Evolutionary conservation across 1,140 invertebrate species (phyloP), one percentile per base, ranked within the genome.

Genomic region (Solenopsis invicta): DNA sequence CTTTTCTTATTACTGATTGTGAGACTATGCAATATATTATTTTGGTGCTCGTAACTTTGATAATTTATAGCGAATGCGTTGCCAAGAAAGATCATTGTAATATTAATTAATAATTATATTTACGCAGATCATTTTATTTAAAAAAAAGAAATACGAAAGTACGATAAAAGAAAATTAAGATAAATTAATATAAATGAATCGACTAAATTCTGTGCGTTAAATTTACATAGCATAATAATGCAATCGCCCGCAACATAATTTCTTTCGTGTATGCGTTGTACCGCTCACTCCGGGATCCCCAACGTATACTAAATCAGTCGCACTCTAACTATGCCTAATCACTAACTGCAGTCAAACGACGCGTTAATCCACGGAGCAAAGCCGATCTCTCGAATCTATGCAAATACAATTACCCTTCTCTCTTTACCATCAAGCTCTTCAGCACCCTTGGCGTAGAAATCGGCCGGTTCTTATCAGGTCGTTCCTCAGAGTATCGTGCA

Each of bases 371-470:
- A 71, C 85, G 90, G 88, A 92, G 91, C 91, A 93, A 92, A 91
- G 88, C 91, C 92, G 90, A 93, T 93, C 92, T 93, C 92, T 92
- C 76, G 85, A 88, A 94, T 94, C 93, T 94, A 94, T 94, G 93
- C 93, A 94, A 94, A 94, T 94, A 92, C 92, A 90, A 93, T 92
- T 92, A 91, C 89, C 88, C 87, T 81, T 54, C 86, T 89, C 86
- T 74, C 82, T 89, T 90, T 86, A 86, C 86, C 80, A 72, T 86
- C 90, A 74, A 89, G 87, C 72, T 80, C 48, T 78, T 72, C 69
- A 29, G 52, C 54, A 77, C 69, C 76, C 87, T 88, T 62, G 75
- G 69, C 86, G 77, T 59, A 74, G 85, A 92, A 86, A 91, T 92
- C 88, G 89, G 62, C 67, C 76, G 87, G 76, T 91, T 93, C 93